These are phyloP conservation scores for Myotis findleyi DNA, from an alignment of 2,797 vertebrate species.

Conservation along the genomic window DNA sequence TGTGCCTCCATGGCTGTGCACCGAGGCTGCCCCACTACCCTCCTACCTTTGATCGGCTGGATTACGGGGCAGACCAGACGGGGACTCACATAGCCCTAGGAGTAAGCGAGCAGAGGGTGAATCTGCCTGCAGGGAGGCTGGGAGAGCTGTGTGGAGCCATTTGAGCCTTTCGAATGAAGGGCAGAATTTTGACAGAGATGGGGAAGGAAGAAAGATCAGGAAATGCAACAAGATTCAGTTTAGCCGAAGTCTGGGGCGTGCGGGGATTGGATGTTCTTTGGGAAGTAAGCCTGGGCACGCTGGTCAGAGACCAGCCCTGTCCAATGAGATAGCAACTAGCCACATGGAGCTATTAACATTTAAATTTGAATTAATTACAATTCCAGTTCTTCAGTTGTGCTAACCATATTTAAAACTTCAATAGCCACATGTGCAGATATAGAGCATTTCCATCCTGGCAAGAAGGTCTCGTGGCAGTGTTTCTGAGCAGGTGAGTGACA, in stretches of 20 bases:
- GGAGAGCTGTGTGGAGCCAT: neutral
- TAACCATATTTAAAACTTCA: neutral
- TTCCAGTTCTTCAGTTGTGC: neutral
- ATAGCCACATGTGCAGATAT: neutral
- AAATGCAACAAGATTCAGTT: neutral
- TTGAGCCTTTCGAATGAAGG: neutral
- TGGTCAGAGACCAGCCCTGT: neutral
- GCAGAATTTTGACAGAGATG: neutral
- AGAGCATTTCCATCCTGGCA: neutral
- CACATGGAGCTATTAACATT: neutral
- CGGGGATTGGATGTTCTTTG: too few species aligned
- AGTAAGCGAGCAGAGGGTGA: neutral
- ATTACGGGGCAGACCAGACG: neutral
- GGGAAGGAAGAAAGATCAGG: neutral
- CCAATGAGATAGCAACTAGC: neutral
- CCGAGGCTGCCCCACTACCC: neutral
- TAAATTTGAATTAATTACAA: neutral
- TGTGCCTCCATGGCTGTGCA: neutral
- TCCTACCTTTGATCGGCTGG: neutral
- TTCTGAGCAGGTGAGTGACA: neutral
- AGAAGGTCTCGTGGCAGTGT: neutral
- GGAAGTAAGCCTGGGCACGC: neutral
- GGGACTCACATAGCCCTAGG: neutral
- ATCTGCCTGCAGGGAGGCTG: neutral
- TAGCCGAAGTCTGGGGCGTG: accelerated